phyloP scores from a whole-genome alignment of 2,113 vertebrate genomes.

The Galemys pyrenaicus region DNA sequence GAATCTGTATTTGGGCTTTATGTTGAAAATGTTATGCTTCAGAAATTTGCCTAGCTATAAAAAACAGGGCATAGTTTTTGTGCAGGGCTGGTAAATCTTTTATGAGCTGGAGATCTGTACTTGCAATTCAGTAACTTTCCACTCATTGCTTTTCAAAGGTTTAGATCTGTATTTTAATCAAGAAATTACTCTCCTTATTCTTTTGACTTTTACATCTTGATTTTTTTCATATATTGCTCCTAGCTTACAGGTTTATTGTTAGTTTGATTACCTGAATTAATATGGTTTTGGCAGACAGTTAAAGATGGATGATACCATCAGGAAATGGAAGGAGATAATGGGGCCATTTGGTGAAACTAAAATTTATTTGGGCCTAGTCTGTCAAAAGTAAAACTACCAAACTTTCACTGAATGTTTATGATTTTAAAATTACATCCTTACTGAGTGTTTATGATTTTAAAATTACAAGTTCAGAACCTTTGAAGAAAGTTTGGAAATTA shows the following conservation, averaged over 20 bases:
- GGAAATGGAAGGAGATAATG: not conserved
- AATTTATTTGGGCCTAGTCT: not conserved
- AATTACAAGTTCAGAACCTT: not conserved
- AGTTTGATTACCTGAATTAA: slow-evolving; percentile 12
- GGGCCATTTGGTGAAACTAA: not conserved
- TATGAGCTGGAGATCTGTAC: slow-evolving; percentile 18
- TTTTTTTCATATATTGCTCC: not conserved
- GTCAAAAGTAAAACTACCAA: not conserved
- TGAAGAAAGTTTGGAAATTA: not conserved
- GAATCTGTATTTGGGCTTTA: slow-evolving; percentile 35
- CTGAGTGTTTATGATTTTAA: not conserved
- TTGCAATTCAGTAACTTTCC: slow-evolving; percentile 55
- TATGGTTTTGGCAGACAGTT: not conserved
- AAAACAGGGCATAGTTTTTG: slow-evolving; percentile 33
- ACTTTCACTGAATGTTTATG: not conserved
- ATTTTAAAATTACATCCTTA: not conserved
- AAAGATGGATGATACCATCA: not conserved
- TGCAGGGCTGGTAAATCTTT: slow-evolving; percentile 29
- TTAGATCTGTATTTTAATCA: not conserved
- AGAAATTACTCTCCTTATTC: not conserved
- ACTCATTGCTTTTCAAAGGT: not conserved
- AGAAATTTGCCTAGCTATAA: slow-evolving; percentile 36
- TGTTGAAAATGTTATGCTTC: slow-evolving; percentile 54
- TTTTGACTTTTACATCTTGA: slow-evolving; percentile 18
- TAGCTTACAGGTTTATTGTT: not conserved